These are phyloP conservation scores for Zaprionus capensis DNA, from an alignment of 1,140 invertebrate genomes.

Conservation along the genomic window DNA sequence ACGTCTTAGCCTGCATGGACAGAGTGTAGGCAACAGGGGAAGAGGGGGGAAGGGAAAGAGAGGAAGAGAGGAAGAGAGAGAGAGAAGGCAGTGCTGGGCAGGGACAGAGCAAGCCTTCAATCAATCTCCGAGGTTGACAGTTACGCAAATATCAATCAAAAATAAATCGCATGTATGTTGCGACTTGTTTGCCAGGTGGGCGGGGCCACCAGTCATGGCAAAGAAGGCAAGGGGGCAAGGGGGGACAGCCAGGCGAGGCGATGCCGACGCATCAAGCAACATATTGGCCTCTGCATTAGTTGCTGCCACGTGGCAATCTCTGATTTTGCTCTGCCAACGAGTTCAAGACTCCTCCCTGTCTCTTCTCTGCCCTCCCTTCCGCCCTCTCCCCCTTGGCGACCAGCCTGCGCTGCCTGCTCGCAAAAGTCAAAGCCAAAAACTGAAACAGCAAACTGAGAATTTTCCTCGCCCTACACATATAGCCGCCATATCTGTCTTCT, in stretches of 20 bases:
- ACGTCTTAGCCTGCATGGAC: not conserved
- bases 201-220: constrained; percentile 3
- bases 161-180: constrained; percentile 78
- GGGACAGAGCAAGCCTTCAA: constrained; percentile 64
- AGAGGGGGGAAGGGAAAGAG: not conserved
- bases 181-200: constrained; percentile 67
- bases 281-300: constrained; percentile 43
- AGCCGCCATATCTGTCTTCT: constrained; percentile 8
- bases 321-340: constrained; percentile 33
- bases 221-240: not conserved
- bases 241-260: not conserved
- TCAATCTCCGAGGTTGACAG: constrained; percentile 77
- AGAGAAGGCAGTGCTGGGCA: not conserved
- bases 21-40: not conserved
- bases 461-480: constrained; percentile 9
- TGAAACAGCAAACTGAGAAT: constrained; percentile 8
- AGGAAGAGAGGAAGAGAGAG: not conserved
- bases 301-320: constrained; percentile 28
- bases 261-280: constrained; percentile 30
- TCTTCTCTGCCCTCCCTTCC: not conserved
- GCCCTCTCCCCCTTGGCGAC: not conserved
- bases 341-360: not conserved
- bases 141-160: constrained; percentile 81
- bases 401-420: constrained; percentile 7
- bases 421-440: constrained; percentile 36